Conservation (phyloP, 2,113 vertebrate species). For the Ailurus styani region DNA sequence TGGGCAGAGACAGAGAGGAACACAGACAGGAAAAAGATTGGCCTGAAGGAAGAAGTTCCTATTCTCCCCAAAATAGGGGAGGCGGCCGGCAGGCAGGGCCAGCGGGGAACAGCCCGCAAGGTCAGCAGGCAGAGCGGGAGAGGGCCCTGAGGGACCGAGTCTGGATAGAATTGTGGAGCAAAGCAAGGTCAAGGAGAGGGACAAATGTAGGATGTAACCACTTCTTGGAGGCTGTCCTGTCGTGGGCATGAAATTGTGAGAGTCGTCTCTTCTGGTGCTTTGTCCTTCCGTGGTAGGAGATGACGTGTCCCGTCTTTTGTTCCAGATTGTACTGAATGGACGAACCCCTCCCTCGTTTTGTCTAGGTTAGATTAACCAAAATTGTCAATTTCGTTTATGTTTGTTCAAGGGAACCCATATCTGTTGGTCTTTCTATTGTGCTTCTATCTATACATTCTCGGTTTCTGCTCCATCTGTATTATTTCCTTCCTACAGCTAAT, state of each 20-base stretch:
- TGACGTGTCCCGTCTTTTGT: neutral
- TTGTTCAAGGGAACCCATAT: neutral
- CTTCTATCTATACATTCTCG: too few relatives aligned
- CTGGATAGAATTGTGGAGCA: neutral
- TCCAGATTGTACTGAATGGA: neutral
- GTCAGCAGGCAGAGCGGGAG: neutral
- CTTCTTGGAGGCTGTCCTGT: neutral
- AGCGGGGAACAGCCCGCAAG: too few relatives aligned
- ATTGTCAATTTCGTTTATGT: neutral
- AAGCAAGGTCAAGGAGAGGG: neutral
- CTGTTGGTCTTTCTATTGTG: neutral
- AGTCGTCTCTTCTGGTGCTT: neutral
- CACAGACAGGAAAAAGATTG: too few relatives aligned
- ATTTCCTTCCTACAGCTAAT: too few relatives aligned
- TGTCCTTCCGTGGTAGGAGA: neutral
- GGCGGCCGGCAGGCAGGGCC: neutral
- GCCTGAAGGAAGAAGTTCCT: neutral
- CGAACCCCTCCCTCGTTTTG: neutral
- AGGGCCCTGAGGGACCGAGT: accelerated
- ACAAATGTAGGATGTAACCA: neutral
- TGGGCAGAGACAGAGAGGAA: neutral
- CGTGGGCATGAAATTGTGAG: neutral
- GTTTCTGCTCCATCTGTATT: too few relatives aligned
- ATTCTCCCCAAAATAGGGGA: neutral
- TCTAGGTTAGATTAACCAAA: neutral